Evolutionary conservation across 1,140 invertebrate species (phyloP), one percentile per base, ranked within the genome.

Genomic region (Lucilia cuprina): DNA sequence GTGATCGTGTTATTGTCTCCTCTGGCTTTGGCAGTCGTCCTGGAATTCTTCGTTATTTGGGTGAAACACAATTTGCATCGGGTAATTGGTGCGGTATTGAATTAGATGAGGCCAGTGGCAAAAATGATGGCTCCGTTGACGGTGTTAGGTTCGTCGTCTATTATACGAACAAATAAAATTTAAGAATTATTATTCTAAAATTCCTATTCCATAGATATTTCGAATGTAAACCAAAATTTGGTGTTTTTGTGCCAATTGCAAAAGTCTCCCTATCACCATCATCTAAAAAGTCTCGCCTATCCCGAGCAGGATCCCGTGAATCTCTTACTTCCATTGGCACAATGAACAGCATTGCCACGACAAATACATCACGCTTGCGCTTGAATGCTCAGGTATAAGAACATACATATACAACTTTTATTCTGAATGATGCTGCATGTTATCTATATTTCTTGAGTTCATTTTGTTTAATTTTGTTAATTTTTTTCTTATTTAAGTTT

Each of bases 31-130:
- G 97, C 85, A 96, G 96, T 86, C 99, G 99, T 92, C 94, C 95
- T 49, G 98, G 98, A 84, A 94, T 95, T 41, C 92, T 99, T 21
- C 94, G 95, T 84, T 99, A 95, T 90, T 93, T 97, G 82, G 98
- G 98, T 17, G 91, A 92, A 25, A 96, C 97, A 60, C 96, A 98
- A 85, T 99, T 99, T 92, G 97, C 97, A 12, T 89, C 94, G 25
- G 98, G 98, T 19, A 94, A 97, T 86, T 99, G 98, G 98, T 98
- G 96, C 84, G 98, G 98, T 17, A 95, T 99, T 30, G 97, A 99
- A 92, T 92, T 99, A 85, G 97, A 99, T 89, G 97, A 98, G 84
- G 95, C 97, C 0, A 92, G 96, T 83, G 98, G 98, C 55, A 99
- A 99, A 92, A 99, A 99, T 92, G 98, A 99, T 92, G 98, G 98